Evolutionary conservation across 2,797 vertebrate genomes (phyloP).

Genomic region (Tragelaphus oryx): DNA sequence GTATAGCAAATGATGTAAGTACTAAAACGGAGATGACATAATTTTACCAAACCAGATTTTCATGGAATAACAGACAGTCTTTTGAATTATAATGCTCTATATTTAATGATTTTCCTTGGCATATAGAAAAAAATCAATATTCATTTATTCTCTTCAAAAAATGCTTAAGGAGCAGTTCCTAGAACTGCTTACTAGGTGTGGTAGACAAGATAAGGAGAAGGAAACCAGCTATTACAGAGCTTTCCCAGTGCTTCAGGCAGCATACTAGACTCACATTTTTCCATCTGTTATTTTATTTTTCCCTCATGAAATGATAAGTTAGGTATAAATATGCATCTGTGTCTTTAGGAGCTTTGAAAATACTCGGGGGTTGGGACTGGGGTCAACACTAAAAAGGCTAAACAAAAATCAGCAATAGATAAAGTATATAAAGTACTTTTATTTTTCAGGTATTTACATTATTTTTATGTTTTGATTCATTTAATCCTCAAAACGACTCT

Average conservation of each 20-base stretch:
- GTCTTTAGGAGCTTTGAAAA: neutral
- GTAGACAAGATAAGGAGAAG: neutral
- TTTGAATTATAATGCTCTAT: neutral
- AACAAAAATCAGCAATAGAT: neutral
- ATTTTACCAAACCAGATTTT: constrained; percentile 26
- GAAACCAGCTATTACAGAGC: neutral
- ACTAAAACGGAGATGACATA: neutral
- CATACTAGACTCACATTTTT: neutral
- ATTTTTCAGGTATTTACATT: neutral
- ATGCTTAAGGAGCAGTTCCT: neutral
- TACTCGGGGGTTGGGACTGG: neutral
- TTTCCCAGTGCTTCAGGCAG: neutral
- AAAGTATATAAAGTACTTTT: neutral
- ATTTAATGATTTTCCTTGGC: neutral
- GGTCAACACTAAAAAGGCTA: neutral
- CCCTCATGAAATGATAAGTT: neutral
- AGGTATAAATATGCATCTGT: neutral
- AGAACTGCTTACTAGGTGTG: neutral
- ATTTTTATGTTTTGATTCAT: neutral
- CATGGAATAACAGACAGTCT: neutral
- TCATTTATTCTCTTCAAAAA: constrained; percentile 30
- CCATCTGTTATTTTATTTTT: neutral
- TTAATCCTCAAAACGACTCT: neutral
- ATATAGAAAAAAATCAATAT: constrained; percentile 25
- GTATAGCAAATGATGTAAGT: neutral